A percentile compares a stretch with the other conserved stretches of the same genome.
Evolutionary conservation across 1,140 invertebrate genomes (phyloP).

Genomic region (Drosophila tsacasi): DNA sequence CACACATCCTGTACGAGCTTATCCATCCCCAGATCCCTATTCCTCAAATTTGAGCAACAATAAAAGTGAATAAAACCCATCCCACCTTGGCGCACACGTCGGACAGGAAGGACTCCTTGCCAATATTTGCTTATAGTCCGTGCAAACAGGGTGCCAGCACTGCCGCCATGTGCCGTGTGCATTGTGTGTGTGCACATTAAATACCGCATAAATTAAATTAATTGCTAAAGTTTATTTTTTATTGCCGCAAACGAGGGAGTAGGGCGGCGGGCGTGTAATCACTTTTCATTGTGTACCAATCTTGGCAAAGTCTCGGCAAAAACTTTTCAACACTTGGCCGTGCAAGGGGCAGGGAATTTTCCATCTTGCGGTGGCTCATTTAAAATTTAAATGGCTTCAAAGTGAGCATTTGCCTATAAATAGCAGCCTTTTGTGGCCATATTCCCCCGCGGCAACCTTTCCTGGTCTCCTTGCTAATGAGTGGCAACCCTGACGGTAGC

Average conservation of each 20-base stretch:
- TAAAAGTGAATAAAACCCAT: conserved; percentile 14
- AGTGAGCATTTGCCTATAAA: conserved; percentile 38
- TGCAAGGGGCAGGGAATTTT: neutral
- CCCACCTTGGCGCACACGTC: conserved; percentile 13
- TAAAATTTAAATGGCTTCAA: conserved; percentile 70
- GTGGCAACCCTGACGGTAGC: conserved; percentile 40
- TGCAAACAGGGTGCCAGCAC: neutral
- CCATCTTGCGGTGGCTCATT: conserved; percentile 51
- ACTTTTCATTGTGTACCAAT: conserved; percentile 61
- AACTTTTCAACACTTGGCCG: conserved; percentile 53
- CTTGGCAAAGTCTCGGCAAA: conserved; percentile 59
- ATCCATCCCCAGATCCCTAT: conserved; percentile 5
- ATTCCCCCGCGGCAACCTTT: conserved; percentile 27
- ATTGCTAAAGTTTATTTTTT: conserved; percentile 78
- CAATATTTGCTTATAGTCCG: conserved; percentile 45
- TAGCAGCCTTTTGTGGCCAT: conserved; percentile 28
- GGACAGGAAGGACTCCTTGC: conserved; percentile 10
- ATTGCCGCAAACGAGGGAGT: conserved; percentile 28
- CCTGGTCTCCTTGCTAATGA: conserved; percentile 38
- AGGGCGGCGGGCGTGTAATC: conserved; percentile 53
- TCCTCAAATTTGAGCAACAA: conserved; percentile 26
- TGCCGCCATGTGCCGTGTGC: conserved; percentile 8
- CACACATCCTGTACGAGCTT: conserved; percentile 11
- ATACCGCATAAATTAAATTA: conserved; percentile 75
- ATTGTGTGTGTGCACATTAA: conserved; percentile 47